These are phyloP conservation scores for Ditula angustiorana DNA, from an alignment of 2,888 invertebrate genomes.

Conservation along the genomic window DNA sequence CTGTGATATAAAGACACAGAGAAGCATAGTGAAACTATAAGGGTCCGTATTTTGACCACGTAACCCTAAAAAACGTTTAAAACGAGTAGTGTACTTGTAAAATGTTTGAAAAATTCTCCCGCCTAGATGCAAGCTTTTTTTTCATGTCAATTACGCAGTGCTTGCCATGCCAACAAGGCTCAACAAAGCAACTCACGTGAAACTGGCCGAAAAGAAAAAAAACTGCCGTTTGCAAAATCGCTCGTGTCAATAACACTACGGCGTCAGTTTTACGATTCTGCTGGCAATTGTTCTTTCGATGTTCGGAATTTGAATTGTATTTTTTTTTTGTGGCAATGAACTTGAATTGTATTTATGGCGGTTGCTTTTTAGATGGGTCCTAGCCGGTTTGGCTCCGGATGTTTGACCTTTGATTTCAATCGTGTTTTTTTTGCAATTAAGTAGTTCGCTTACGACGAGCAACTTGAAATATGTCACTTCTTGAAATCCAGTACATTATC, in stretches of 20 bases:
- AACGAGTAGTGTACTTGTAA: too few species aligned
- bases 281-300: slow-evolving; percentile 44
- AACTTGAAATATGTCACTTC: too few species aligned
- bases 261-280: slow-evolving; percentile 48
- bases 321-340: slow-evolving; percentile 9
- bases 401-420: background rate
- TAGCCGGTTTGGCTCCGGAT: background rate
- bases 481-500: too few species aligned
- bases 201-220: slow-evolving; percentile 54
- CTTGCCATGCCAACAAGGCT: too few species aligned
- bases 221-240: slow-evolving; percentile 54
- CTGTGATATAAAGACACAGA: too few species aligned
- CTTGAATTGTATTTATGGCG: slow-evolving; percentile 19
- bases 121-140: too few species aligned
- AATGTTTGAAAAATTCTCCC: too few species aligned
- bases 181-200: background rate
- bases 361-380: background rate
- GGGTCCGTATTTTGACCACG: too few species aligned
- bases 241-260: slow-evolving; percentile 64
- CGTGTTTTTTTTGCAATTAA: background rate
- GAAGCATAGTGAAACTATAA: too few species aligned
- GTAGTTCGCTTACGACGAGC: background rate
- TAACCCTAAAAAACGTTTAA: too few species aligned
- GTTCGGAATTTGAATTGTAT: slow-evolving; percentile 27
- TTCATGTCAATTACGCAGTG: too few species aligned